A percentile compares a stretch with the other conserved stretches of the same genome.
phyloP scores from a whole-genome alignment of 2,113 vertebrate genomes.

The Symphodus melops region DNA sequence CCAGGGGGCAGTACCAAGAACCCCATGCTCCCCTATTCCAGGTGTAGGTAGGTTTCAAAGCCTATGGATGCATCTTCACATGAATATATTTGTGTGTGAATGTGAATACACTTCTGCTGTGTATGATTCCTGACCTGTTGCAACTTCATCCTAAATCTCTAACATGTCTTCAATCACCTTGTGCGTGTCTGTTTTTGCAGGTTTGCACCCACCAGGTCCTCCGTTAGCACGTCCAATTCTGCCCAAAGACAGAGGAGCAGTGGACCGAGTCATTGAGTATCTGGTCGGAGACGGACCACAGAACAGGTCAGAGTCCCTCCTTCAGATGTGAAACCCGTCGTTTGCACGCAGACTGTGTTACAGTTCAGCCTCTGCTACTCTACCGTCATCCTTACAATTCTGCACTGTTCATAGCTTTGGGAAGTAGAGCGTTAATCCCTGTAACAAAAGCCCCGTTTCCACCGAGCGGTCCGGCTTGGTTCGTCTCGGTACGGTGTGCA shows the following conservation, averaged over 20 bases:
- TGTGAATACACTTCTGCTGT: not conserved
- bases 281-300: constrained; percentile 97
- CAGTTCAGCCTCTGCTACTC: not conserved
- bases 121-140: too few relatives aligned
- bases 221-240: constrained; percentile 93
- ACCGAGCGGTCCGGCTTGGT: too few relatives aligned
- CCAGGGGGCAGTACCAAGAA: constrained; percentile 79
- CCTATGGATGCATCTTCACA: not conserved
- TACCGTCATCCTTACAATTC: too few relatives aligned
- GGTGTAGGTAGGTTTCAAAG: constrained; percentile 89
- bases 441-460: too few relatives aligned
- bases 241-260: constrained; percentile 90
- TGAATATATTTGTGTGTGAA: not conserved
- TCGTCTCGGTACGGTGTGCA: too few relatives aligned
- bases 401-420: too few relatives aligned
- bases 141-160: too few relatives aligned
- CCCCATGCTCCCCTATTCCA: constrained; percentile 87
- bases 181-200: constrained; percentile 71
- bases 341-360: not conserved
- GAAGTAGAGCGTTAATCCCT: too few relatives aligned
- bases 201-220: constrained; percentile 95
- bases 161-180: not conserved
- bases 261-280: constrained; percentile 96
- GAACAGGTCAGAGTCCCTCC: constrained; percentile 88
- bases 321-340: too few relatives aligned